Evolutionary conservation across 2,797 vertebrate genomes (phyloP).

Genomic region (Rhinichthys osculus): DNA sequence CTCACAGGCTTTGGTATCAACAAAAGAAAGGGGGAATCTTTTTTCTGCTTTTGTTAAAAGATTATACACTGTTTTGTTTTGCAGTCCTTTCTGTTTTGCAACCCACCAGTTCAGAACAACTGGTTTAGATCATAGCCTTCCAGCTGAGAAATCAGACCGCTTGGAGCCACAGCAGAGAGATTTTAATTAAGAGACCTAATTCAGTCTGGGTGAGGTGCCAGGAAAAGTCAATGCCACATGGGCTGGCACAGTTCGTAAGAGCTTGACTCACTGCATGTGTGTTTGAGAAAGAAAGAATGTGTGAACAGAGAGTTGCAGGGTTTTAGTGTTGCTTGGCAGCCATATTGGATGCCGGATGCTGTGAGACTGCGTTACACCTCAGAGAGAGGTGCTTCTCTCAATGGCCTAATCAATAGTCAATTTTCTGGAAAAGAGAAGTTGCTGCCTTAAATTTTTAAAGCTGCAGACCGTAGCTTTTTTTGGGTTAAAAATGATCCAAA

Average conservation of each 20-base stretch:
- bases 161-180: slow-evolving; percentile 33
- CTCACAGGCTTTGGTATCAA: neutral
- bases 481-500: too few species aligned
- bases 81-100: neutral
- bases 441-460: too few species aligned
- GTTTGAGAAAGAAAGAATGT: slow-evolving; percentile 22
- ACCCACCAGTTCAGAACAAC: slow-evolving; percentile 15
- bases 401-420: slow-evolving; percentile 27
- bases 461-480: too few species aligned
- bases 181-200: slow-evolving; percentile 55
- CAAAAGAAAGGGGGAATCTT: neutral
- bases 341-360: neutral
- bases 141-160: slow-evolving; percentile 31
- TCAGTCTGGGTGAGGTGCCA: slow-evolving; percentile 27
- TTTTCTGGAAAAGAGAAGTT: too few species aligned
- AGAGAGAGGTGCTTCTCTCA: slow-evolving; percentile 22
- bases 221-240: slow-evolving; percentile 25
- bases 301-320: slow-evolving; percentile 12
- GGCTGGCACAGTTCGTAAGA: neutral
- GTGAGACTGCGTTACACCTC: neutral
- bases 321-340: slow-evolving; percentile 27
- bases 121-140: slow-evolving; percentile 6
- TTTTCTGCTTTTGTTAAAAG: slow-evolving; percentile 3
- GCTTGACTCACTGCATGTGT: slow-evolving; percentile 19
- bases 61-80: neutral